A percentile compares a stretch with the other conserved stretches of the same genome.
Evolutionary conservation across 37 sponge, comb jelly and placozoan species (phyloP).

Genomic region (Petrosia ficiformis): DNA sequence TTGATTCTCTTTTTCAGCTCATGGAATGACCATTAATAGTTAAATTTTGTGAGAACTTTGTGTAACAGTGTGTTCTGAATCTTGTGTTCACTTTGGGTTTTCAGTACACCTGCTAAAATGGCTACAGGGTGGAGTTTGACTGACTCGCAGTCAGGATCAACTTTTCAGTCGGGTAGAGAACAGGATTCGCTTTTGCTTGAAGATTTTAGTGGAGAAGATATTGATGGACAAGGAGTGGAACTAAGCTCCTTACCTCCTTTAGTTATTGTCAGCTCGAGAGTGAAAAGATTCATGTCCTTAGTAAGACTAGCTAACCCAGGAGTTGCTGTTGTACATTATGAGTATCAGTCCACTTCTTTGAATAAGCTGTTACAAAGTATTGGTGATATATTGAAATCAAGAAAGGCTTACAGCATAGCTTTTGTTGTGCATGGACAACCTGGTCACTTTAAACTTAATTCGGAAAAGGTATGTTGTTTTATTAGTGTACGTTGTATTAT

Average conservation of each 20-base stretch:
- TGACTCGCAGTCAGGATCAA: no score
- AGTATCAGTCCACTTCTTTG: constrained; percentile 58
- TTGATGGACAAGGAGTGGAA: neutral
- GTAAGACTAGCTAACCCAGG: constrained; percentile 31
- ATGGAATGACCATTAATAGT: no score
- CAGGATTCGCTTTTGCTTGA: no score
- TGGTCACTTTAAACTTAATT: constrained; percentile 57
- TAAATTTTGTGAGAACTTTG: no score
- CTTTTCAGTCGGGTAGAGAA: no score
- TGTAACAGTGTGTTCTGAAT: no score
- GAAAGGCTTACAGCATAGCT: constrained; percentile 63
- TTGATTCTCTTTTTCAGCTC: no score
- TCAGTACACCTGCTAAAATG: no score
- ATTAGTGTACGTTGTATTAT: neutral
- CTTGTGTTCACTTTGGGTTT: no score
- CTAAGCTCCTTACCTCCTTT: constrained; percentile 36
- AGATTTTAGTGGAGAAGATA: no score
- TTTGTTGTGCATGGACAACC: constrained; percentile 67
- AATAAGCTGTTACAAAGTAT: constrained; percentile 48
- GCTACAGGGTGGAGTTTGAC: no score
- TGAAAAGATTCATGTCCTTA: constrained; percentile 17
- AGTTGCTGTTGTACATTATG: constrained; percentile 64
- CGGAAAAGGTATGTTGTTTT: constrained; percentile 37
- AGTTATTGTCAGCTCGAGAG: constrained; percentile 57
- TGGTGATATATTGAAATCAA: constrained; percentile 45